Conservation (phyloP, 2,113 vertebrate species). For the Anoplopoma fimbria region DNA sequence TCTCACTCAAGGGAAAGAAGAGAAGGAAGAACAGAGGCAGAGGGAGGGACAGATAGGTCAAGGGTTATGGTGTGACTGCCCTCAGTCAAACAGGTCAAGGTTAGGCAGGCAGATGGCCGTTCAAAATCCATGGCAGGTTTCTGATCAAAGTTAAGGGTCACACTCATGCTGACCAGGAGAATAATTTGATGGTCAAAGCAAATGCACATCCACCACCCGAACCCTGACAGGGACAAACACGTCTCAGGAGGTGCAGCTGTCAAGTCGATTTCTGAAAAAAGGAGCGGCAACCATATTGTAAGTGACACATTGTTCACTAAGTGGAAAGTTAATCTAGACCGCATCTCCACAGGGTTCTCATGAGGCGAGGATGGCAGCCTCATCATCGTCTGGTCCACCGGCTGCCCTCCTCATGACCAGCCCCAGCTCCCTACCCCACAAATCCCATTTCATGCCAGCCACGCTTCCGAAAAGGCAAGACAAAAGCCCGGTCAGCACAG, state of each 20-base stretch:
- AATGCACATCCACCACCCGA: slow-evolving; percentile 41
- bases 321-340: slow-evolving; percentile 76
- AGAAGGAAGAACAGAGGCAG: slow-evolving; percentile 30
- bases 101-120: slow-evolving; percentile 37
- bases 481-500: slow-evolving; percentile 73
- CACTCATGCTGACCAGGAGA: slow-evolving; percentile 17
- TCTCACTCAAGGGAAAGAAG: slow-evolving; percentile 19
- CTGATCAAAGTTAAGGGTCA: slow-evolving; percentile 48
- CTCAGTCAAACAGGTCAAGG: slow-evolving; percentile 54
- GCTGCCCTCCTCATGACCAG: slow-evolving; percentile 67
- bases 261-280: slow-evolving; percentile 38
- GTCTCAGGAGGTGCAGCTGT: slow-evolving; percentile 66
- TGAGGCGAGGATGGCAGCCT: slow-evolving; percentile 58
- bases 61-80: slow-evolving; percentile 26
- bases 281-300: slow-evolving; percentile 39
- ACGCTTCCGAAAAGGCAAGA: slow-evolving; percentile 61
- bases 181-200: slow-evolving; percentile 44
- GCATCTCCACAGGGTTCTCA: slow-evolving; percentile 57
- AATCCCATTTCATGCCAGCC: slow-evolving; percentile 77
- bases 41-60: not conserved
- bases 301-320: slow-evolving; percentile 70
- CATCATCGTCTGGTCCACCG: slow-evolving; percentile 46
- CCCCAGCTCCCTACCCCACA: slow-evolving; percentile 59
- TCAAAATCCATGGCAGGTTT: slow-evolving; percentile 52
- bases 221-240: slow-evolving; percentile 36